Conservation (phyloP, 2,888 invertebrate genomes). For the Machimus atricapillus region DNA sequence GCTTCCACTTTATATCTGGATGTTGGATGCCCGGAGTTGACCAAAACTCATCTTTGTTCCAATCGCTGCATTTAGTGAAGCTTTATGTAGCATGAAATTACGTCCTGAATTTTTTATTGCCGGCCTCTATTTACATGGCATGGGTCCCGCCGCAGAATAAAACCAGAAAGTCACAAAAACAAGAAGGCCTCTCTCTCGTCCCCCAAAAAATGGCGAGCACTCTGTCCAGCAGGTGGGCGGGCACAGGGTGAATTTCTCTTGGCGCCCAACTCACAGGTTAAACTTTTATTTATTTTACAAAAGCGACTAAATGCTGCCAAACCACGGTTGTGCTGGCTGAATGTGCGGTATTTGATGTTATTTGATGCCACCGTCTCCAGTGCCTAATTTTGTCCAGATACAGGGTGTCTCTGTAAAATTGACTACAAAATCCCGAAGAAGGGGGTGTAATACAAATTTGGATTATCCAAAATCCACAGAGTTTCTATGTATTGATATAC, state of each 20-base stretch:
- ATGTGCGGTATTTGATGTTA: not conserved
- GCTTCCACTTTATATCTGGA: not conserved
- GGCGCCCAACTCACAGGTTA: not conserved
- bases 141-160: not conserved
- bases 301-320: slow-evolving; percentile 6
- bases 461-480: not conserved
- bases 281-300: not conserved
- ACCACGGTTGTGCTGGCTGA: not conserved
- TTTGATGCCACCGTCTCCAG: not conserved
- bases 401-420: not conserved
- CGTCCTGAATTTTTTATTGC: slow-evolving; percentile 43
- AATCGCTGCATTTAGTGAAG: slow-evolving; percentile 38
- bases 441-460: not conserved
- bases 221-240: not conserved
- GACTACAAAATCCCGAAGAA: not conserved
- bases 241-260: not conserved
- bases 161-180: not conserved
- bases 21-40: not conserved
- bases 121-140: slow-evolving; percentile 17
- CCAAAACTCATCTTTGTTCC: slow-evolving; percentile 39
- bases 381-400: not conserved
- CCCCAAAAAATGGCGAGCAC: not conserved
- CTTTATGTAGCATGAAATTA: slow-evolving; percentile 45
- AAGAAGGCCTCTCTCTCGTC: not conserved
- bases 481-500: not conserved